Evolutionary conservation across 2,113 vertebrate species (phyloP).

Genomic region (Epinephelus lanceolatus): DNA sequence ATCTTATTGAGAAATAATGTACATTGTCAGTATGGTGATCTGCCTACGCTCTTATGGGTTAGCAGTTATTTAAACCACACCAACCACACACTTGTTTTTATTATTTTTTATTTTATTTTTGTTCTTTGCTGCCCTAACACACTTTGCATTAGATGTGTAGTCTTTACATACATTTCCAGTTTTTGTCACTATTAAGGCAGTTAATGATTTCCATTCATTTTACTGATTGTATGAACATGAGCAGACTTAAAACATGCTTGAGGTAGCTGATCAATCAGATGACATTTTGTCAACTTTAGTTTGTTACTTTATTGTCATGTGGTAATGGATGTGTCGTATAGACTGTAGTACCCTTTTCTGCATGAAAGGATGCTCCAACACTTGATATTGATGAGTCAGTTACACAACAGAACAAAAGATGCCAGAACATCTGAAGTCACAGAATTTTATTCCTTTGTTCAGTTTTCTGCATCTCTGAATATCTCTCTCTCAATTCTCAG

Average conservation of each 20-base stretch:
- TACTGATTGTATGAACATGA: background rate
- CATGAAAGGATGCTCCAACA: background rate
- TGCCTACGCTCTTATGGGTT: background rate
- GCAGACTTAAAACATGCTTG: background rate
- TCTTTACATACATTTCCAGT: background rate
- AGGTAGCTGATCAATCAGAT: background rate
- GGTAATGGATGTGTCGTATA: background rate
- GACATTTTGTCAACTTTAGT: background rate
- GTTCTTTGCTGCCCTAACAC: background rate
- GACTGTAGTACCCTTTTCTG: background rate
- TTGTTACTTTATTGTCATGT: background rate
- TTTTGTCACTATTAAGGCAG: too few relatives aligned
- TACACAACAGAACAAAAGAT: background rate
- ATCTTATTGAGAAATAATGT: conserved; percentile 32
- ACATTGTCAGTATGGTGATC: conserved; percentile 35
- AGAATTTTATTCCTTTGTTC: too few relatives aligned
- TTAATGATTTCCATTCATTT: background rate
- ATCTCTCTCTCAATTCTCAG: background rate
- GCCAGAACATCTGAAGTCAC: too few relatives aligned
- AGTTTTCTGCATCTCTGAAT: too few relatives aligned
- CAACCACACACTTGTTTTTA: background rate
- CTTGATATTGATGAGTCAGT: background rate
- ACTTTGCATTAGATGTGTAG: background rate
- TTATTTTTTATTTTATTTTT: background rate
- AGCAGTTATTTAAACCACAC: background rate